Evolutionary conservation across 2,888 invertebrate species (phyloP), one percentile per base, ranked within the genome.

Genomic region (Alloplasta piceator): DNA sequence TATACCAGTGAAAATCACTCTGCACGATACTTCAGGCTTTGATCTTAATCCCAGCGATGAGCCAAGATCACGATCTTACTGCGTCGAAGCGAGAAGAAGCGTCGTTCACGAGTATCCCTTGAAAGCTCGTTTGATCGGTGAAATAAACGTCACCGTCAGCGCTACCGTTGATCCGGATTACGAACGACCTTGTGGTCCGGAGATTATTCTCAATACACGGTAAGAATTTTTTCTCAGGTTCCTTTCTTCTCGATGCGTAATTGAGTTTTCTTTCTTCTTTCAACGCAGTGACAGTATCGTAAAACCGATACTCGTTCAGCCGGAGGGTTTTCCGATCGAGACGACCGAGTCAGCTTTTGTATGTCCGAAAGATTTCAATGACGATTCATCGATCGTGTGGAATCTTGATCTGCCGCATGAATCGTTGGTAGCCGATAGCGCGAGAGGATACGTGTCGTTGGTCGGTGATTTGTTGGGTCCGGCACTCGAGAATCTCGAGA

Each of bases 311-410:
- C 87, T 93, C 6, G 94, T 96, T 0, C 94, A 96, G 86, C 94
- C 96, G 0, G 97, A 97, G 92, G 97, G 97, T 1, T 94, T 95
- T 39, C 95, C 95, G 0, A 92, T 94, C 4, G 94, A 94, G 82
- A 93, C 94, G 67, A 94, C 95, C 6, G 94, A 94, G 80, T 96
- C 96, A 0, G 94, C 94, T 1, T 94, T 96, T 76, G 92, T 97
- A 1, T 96, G 96, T 88, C 94, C 94, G 1, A 93, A 93, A 89
- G 94, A 95, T 79, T 91, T 91, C 78, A 82, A 80, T 56, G 88
- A 90, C 55, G 89, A 90, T 79, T 89, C 92, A 16, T 88, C 85
- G 38, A 88, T 89, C n/a, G 80, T 83, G 0, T 94, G 94, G 93
- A 89, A 92, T 55, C 86, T 94, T 10, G 87, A 91, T 5, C 86